A percentile compares a stretch with the other conserved stretches of the same genome.
These are phyloP conservation scores for Erannis defoliaria DNA, from an alignment of 2,888 invertebrate species.

Conservation along the genomic window DNA sequence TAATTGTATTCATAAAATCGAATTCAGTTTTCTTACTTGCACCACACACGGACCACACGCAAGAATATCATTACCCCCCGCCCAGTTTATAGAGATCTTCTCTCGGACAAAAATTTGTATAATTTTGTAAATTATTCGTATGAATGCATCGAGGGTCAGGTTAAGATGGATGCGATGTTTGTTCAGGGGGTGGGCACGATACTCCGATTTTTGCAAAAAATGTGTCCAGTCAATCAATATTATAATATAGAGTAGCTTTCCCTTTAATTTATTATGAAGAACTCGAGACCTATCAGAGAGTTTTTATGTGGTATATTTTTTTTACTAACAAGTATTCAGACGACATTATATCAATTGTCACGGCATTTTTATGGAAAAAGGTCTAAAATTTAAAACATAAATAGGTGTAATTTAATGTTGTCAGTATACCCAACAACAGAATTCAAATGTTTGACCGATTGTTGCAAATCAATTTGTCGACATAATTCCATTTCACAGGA, in stretches of 20 bases:
- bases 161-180: constrained; percentile 54
- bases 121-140: constrained; percentile 53
- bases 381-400: no score
- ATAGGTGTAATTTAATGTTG: no score
- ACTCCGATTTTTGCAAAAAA: constrained; percentile 68
- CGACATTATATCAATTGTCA: no score
- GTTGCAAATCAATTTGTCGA: constrained; percentile 70
- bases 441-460: constrained; percentile 60
- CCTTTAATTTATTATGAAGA: constrained; percentile 57
- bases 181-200: constrained; percentile 65
- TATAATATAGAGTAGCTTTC: constrained; percentile 64
- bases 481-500: constrained; percentile 79
- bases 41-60: constrained; percentile 70
- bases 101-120: constrained; percentile 49
- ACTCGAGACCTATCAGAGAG: constrained; percentile 56
- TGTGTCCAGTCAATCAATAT: constrained; percentile 57
- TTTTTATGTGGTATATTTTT: constrained; percentile 20
- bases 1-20: constrained; percentile 55
- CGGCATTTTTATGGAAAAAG: no score
- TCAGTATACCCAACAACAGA: neutral
- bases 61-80: constrained; percentile 63
- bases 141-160: constrained; percentile 52
- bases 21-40: constrained; percentile 59
- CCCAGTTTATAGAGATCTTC: constrained; percentile 57
- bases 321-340: no score